Evolutionary conservation across 2,797 vertebrate genomes (phyloP).

Genomic region (Adrianichthys oophorus): DNA sequence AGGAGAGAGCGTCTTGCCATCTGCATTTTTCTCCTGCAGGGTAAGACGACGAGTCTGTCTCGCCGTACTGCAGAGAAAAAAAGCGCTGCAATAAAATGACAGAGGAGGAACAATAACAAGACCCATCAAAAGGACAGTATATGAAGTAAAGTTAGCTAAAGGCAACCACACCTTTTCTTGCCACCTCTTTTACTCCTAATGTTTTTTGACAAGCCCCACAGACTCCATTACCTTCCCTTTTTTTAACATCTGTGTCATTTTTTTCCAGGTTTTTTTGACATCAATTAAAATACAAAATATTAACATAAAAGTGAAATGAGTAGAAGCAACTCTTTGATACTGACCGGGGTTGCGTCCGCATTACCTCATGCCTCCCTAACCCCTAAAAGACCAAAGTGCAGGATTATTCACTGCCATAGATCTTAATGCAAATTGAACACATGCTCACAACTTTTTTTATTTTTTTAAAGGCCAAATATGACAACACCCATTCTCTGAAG

Average conservation of each 20-base stretch:
- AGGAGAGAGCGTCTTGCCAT: constrained; percentile 65
- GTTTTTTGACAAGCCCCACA: constrained; percentile 3
- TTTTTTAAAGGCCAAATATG: too few species aligned
- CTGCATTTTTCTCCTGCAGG: constrained; percentile 68
- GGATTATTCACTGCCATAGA: too few species aligned
- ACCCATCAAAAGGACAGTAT: constrained; percentile 39
- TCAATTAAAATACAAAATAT: too few species aligned
- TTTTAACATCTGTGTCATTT: constrained; percentile 19
- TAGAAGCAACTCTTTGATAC: too few species aligned
- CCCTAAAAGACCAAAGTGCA: too few species aligned
- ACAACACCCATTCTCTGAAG: too few species aligned
- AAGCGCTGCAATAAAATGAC: constrained; percentile 48
- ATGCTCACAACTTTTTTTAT: too few species aligned
- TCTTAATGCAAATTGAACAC: too few species aligned
- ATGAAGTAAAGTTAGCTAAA: constrained; percentile 43
- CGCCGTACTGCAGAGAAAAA: constrained; percentile 57
- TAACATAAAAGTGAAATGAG: too few species aligned
- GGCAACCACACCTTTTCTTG: constrained; percentile 39
- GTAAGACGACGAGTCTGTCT: constrained; percentile 55
- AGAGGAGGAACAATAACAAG: constrained; percentile 36
- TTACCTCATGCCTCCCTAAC: too few species aligned
- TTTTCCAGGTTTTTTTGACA: too few species aligned
- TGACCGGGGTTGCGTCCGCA: too few species aligned
- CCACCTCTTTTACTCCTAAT: constrained; percentile 20
- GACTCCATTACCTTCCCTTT: neutral